Percentiles rank a stretch among this genome's conserved stretches.
These are phyloP conservation scores for Drosophila sordidula DNA, from an alignment of 2,888 invertebrate genomes.

Conservation along the genomic window DNA sequence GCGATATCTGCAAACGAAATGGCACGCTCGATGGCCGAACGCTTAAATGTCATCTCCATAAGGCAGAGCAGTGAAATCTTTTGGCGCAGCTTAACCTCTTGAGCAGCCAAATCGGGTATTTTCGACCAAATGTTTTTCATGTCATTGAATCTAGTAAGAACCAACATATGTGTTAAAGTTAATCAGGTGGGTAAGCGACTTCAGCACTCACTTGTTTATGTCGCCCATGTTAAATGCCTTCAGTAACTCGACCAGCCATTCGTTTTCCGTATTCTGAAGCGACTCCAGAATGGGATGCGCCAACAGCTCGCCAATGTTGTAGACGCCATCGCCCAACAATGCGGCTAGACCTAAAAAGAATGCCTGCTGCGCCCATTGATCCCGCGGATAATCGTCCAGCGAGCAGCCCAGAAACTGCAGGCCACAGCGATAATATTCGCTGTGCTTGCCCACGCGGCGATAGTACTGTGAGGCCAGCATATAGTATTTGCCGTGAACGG, in stretches of 20 bases:
- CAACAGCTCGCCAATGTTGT: slow-evolving; percentile 98
- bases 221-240: slow-evolving; percentile 95
- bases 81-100: slow-evolving; percentile 92
- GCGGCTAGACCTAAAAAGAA: slow-evolving; percentile 97
- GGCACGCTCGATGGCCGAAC: slow-evolving; percentile 94
- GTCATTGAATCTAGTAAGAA: slow-evolving; percentile 86
- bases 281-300: slow-evolving; percentile 97
- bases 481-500: slow-evolving; percentile 97
- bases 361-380: slow-evolving; percentile 91
- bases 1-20: slow-evolving; percentile 96
- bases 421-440: slow-evolving; percentile 97
- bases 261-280: slow-evolving; percentile 91
- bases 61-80: slow-evolving; percentile 98
- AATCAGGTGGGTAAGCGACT: background rate
- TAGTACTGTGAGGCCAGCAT: slow-evolving; percentile 96
- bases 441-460: slow-evolving; percentile 92
- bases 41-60: slow-evolving; percentile 99
- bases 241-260: slow-evolving; percentile 95
- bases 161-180: no score
- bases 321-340: slow-evolving; percentile 96
- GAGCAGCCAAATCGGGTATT: slow-evolving; percentile 93
- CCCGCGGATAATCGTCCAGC: slow-evolving; percentile 88
- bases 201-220: slow-evolving; percentile 87
- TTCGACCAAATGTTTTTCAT: slow-evolving; percentile 89
- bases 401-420: slow-evolving; percentile 93